These are phyloP conservation scores for Prietella phreatophila DNA, from an alignment of 2,113 vertebrate species.

Conservation along the genomic window DNA sequence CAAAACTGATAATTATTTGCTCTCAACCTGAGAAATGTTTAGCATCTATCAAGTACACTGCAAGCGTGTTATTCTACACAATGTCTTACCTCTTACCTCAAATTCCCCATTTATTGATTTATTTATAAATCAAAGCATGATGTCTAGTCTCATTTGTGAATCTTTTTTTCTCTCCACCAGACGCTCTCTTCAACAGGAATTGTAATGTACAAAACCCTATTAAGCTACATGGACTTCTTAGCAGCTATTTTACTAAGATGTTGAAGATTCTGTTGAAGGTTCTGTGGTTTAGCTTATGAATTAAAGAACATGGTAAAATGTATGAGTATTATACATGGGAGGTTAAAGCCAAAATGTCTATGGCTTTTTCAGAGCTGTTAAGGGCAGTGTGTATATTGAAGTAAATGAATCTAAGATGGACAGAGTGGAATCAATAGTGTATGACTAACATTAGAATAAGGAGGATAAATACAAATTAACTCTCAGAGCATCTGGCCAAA, in stretches of 20 bases:
- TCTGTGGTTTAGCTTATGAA: constrained; percentile 8
- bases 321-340: constrained; percentile 3
- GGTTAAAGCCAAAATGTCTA: neutral
- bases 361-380: constrained; percentile 8
- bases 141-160: constrained; percentile 26
- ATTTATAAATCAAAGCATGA: constrained; percentile 37
- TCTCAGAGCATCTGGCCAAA: neutral
- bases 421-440: constrained; percentile 13
- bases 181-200: constrained; percentile 7
- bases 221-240: constrained; percentile 4
- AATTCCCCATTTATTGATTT: constrained; percentile 14
- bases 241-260: constrained; percentile 9
- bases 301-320: neutral
- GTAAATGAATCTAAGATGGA: constrained; percentile 5
- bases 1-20: neutral
- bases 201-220: neutral
- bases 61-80: constrained; percentile 26
- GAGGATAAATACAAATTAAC: constrained; percentile 3
- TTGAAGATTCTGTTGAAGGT: neutral
- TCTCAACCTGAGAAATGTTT: neutral
- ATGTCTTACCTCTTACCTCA: constrained; percentile 20
- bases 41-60: neutral
- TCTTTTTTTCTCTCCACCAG: neutral
- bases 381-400: neutral
- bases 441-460: constrained; percentile 16